Percentiles rank a stretch among this genome's conserved stretches.
Conservation (phyloP, 2,113 vertebrate genomes). For the Daboia siamensis region DNA sequence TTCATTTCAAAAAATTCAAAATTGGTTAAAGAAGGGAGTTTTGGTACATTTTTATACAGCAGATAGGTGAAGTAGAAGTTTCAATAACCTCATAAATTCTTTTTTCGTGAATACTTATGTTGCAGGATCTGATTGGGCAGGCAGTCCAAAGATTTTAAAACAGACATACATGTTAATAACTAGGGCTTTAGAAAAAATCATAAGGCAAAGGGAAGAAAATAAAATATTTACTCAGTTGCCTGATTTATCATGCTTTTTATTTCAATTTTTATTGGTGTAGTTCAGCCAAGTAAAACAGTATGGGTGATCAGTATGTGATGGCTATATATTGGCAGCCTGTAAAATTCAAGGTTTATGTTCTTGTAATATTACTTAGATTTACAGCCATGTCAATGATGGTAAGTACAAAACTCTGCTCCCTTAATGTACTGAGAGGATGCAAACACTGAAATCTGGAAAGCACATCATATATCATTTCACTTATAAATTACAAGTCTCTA, state of each 20-base stretch:
- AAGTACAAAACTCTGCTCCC: constrained; percentile 47
- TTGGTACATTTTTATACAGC: background rate
- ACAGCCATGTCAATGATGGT: constrained; percentile 59
- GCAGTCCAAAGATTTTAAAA: background rate
- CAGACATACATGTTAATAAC: background rate
- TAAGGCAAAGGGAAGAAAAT: constrained; percentile 46
- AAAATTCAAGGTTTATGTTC: constrained; percentile 66
- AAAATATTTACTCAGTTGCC: constrained; percentile 64
- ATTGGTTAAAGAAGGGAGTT: no score
- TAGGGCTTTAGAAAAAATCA: constrained; percentile 47
- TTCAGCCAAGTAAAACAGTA: constrained; percentile 66
- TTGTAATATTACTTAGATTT: constrained; percentile 59
- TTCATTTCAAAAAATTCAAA: no score
- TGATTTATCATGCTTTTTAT: background rate
- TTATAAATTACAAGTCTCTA: constrained; percentile 46
- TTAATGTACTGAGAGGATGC: constrained; percentile 27
- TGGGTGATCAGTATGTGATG: constrained; percentile 57
- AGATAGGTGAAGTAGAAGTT: background rate
- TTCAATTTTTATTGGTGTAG: constrained; percentile 18
- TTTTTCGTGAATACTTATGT: background rate
- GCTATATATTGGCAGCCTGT: constrained; percentile 39
- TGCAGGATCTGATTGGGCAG: background rate
- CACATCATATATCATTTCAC: background rate
- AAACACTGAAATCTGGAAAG: constrained; percentile 34
- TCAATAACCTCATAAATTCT: background rate